Percentiles rank a stretch among this genome's conserved stretches.
phyloP scores from a whole-genome alignment of 1,140 invertebrate species.

The Wiebesia pumilae region DNA sequence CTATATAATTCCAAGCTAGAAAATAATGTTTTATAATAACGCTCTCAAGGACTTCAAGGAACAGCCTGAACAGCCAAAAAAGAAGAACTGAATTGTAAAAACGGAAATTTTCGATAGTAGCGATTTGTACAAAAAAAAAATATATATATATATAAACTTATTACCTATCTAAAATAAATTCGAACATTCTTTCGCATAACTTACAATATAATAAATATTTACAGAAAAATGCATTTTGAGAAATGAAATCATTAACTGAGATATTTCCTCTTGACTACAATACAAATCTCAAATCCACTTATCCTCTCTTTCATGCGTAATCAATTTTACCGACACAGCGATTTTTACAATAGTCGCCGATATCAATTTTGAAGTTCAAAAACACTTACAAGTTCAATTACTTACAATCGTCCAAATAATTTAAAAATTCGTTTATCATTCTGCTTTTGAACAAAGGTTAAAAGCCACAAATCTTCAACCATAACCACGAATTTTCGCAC shows the following conservation, averaged over 20 bases:
- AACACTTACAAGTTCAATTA: no score
- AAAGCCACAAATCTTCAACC: not conserved
- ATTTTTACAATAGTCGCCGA: not conserved
- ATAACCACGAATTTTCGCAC: not conserved
- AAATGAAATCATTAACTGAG: slow-evolving; percentile 41
- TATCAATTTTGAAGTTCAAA: not conserved
- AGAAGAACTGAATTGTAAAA: not conserved
- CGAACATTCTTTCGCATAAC: slow-evolving; percentile 31
- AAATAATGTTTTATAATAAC: slow-evolving; percentile 11
- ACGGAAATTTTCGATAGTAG: slow-evolving; percentile 10
- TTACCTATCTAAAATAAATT: slow-evolving; percentile 31
- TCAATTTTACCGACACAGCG: slow-evolving; percentile 9
- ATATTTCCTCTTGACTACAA: slow-evolving; percentile 35
- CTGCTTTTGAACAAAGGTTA: not conserved
- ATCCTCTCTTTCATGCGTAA: not conserved
- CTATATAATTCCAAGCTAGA: slow-evolving; percentile 35
- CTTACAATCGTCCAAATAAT: not conserved
- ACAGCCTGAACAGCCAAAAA: slow-evolving; percentile 32
- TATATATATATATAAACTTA: slow-evolving; percentile 48
- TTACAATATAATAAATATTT: slow-evolving; percentile 52
- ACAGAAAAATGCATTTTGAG: slow-evolving; percentile 52
- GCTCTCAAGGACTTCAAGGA: slow-evolving; percentile 32
- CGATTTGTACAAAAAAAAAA: slow-evolving; percentile 53
- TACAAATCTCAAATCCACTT: slow-evolving; percentile 21
- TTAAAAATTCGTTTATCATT: not conserved